Evolutionary conservation across 2,797 vertebrate species (phyloP).

Genomic region (Hippoglossus hippoglossus): DNA sequence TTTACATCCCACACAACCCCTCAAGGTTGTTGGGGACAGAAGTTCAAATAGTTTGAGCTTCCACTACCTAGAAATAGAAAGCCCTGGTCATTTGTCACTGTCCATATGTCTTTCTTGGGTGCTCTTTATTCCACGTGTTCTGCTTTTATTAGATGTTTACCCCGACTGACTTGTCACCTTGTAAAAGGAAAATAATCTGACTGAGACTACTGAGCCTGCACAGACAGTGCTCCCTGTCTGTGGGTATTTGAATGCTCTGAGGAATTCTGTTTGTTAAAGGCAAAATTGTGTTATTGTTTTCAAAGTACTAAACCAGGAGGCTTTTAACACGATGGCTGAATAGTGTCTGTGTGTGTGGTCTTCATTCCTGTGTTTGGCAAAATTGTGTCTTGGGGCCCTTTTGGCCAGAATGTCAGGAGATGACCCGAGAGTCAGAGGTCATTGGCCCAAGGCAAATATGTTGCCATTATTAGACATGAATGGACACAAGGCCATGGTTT

Average conservation of each 20-base stretch:
- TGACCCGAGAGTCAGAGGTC: constrained; percentile 60
- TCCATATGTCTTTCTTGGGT: constrained; percentile 15
- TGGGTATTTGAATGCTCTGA: constrained; percentile 30
- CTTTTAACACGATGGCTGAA: constrained; percentile 39
- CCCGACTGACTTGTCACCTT: constrained; percentile 31
- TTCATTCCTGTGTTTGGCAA: constrained; percentile 43
- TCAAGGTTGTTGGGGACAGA: constrained; percentile 13
- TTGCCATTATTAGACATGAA: constrained; percentile 40
- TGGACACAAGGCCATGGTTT: constrained; percentile 17
- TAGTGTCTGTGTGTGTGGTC: constrained; percentile 60
- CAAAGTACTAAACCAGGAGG: constrained; percentile 46
- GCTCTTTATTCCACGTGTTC: constrained; percentile 15
- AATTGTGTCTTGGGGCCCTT: constrained; percentile 30
- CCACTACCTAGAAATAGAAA: constrained; percentile 19
- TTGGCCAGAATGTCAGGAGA: constrained; percentile 38
- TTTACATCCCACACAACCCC: not conserved
- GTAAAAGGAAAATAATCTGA: constrained; percentile 44
- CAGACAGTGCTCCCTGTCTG: constrained; percentile 14
- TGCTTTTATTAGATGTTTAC: constrained; percentile 55
- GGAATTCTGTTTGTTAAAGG: constrained; percentile 38
- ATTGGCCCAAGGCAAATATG: constrained; percentile 37
- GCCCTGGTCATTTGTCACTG: constrained; percentile 27
- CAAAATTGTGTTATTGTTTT: constrained; percentile 56
- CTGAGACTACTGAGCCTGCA: constrained; percentile 21
- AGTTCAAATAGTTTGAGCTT: constrained; percentile 29